These are phyloP conservation scores for Spilarctia lutea DNA, from an alignment of 2,888 invertebrate genomes.

Conservation along the genomic window DNA sequence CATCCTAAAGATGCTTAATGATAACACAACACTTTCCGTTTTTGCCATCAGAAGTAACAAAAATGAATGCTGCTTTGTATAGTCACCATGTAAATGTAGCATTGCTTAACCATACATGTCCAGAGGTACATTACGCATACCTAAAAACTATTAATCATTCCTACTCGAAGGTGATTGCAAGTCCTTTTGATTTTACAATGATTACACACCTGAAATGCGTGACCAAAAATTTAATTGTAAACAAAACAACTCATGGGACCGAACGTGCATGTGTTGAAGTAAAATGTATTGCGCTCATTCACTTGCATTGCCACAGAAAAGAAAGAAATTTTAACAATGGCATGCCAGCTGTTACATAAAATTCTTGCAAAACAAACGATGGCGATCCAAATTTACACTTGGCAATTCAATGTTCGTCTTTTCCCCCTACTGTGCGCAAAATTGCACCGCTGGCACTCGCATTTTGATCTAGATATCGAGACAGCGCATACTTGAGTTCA, in stretches of 20 bases:
- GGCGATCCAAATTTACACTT: slow-evolving; percentile 39
- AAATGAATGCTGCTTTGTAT: not conserved
- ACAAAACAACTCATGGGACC: slow-evolving; percentile 15
- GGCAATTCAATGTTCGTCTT: slow-evolving; percentile 30
- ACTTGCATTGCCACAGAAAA: slow-evolving; percentile 44
- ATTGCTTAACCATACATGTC: not conserved
- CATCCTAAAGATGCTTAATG: not conserved
- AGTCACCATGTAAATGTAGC: not conserved
- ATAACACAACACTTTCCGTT: not conserved
- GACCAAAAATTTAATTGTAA: slow-evolving; percentile 10
- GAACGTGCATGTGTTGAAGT: slow-evolving; percentile 29
- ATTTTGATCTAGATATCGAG: slow-evolving; percentile 37
- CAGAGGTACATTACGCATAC: not conserved
- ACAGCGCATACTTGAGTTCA: slow-evolving; percentile 2
- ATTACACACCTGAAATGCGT: slow-evolving; percentile 3
- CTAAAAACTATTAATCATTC: not conserved
- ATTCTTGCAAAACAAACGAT: slow-evolving; percentile 39
- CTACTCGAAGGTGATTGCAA: not conserved
- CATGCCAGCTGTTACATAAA: slow-evolving; percentile 50
- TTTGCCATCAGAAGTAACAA: not conserved
- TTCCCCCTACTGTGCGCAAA: slow-evolving; percentile 24
- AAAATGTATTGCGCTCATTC: slow-evolving; percentile 37
- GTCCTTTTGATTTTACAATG: slow-evolving; percentile 7
- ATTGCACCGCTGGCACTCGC: slow-evolving; percentile 39
- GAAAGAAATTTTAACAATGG: slow-evolving; percentile 54